phyloP scores from a whole-genome alignment of 2,888 invertebrate species.

The Poecilobothrus nobilitatus region DNA sequence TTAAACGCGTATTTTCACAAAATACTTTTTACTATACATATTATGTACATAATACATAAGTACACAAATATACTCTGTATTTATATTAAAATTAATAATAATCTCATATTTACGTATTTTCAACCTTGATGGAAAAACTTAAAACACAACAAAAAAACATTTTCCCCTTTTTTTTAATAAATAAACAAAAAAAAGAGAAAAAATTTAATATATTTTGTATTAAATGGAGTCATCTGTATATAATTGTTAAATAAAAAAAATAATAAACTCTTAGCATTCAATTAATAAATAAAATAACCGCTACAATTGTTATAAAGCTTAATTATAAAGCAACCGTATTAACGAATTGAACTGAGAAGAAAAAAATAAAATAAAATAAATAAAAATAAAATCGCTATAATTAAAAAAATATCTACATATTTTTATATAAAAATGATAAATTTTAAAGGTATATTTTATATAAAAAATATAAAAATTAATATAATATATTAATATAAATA shows the following conservation, averaged over 20 bases:
- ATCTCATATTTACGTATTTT: background rate
- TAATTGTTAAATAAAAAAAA: too few species aligned
- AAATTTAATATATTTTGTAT: background rate
- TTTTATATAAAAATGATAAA: background rate
- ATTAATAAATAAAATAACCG: background rate
- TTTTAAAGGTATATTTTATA: background rate
- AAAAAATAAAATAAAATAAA: background rate
- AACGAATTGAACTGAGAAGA: background rate
- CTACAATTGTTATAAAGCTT: background rate
- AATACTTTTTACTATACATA: too few species aligned
- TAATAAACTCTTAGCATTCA: background rate
- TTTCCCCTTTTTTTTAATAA: background rate
- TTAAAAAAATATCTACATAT: too few species aligned
- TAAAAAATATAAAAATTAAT: background rate
- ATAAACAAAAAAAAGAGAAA: background rate
- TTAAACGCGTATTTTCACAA: too few species aligned
- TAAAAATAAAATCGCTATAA: too few species aligned
- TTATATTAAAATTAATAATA: too few species aligned
- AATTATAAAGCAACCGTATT: background rate
- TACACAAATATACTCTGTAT: too few species aligned
- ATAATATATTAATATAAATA: too few species aligned
- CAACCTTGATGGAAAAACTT: background rate
- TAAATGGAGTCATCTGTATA: too few species aligned
- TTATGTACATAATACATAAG: too few species aligned
- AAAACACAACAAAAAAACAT: background rate